Base-by-base conservation (phyloP, 2,888 invertebrate genomes). In the Leptopilina myrica region DNA sequence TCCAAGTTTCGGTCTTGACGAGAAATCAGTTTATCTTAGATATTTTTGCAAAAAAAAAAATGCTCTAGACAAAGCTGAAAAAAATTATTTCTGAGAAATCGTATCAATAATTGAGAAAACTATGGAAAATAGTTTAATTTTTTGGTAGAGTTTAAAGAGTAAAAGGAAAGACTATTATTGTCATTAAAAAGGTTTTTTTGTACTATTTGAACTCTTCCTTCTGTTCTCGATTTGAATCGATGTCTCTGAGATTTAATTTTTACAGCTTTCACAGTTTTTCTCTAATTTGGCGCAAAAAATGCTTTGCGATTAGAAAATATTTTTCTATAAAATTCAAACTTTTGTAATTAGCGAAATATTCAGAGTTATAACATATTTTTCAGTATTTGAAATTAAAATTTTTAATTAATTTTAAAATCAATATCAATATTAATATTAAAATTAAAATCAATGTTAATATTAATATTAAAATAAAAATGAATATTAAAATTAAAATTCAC, bases 81-180 rank as follows among this genome's bases (percentile, higher is more conserved):
- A 73, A 56, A 56, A 56, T 33, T 53, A 73, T 73, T 56, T 73
- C 69, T n/a, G 56, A 73, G 56, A 73, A 73, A 56, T 56, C 5
- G 33, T 12, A 33, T 40, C 26, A 73, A 73, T 33, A n/a, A 56
- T n/a, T 0, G 4, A 40, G 73, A 73, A 56, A 69, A 53, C 8
- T 46, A 53, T 53, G 4, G 14, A 26, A 69, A 69, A 69, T 69
- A 69, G 49, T 26, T 20, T 69, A 8, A 53, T 69, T 53, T 33
- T 20, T 33, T 53, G 73, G 53, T 33, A 73, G 73, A 73, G n/a
- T 33, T 59, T 73, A 59, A 73, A 73, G n/a, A 73, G 33, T 40
- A 73, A 73, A 33, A 73, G 26, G 73, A 59, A 73, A 73, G 56
- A 56, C 73, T 73, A 40, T 73, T 73, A 73, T 73, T 73, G 73